Evolutionary conservation across 2,888 invertebrate species (phyloP).

Genomic region (Gari tellinella): DNA sequence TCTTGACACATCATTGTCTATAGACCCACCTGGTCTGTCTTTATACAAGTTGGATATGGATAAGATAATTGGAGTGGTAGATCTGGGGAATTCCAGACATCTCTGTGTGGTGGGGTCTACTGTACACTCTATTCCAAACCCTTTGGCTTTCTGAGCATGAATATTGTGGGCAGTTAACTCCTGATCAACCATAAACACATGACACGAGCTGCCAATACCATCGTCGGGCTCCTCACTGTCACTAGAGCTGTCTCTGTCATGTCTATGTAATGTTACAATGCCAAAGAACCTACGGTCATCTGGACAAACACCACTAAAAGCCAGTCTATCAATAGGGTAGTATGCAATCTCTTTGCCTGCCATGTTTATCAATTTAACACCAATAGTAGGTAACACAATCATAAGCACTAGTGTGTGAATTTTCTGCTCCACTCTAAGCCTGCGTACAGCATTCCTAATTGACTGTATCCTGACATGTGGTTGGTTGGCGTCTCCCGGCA

Average conservation of each 20-base stretch:
- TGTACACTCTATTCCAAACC: conserved; percentile 92
- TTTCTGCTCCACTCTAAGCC: conserved; percentile 94
- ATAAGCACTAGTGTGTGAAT: conserved; percentile 92
- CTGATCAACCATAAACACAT: conserved; percentile 97
- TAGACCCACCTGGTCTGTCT: conserved; percentile 70
- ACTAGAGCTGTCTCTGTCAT: conserved; percentile 61
- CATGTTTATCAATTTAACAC: conserved; percentile 90
- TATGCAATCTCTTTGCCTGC: conserved; percentile 92
- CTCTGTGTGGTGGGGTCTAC: conserved; percentile 83
- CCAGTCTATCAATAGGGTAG: conserved; percentile 93
- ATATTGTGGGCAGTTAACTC: conserved; percentile 92
- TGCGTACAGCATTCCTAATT: conserved; percentile 94
- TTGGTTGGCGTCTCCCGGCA: conserved; percentile 87
- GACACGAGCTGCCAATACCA: conserved; percentile 90
- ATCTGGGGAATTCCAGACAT: conserved; percentile 95
- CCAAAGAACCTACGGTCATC: conserved; percentile 97
- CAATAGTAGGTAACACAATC: conserved; percentile 91
- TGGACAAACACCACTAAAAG: conserved; percentile 94
- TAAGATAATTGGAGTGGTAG: conserved; percentile 88
- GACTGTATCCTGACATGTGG: conserved; percentile 87
- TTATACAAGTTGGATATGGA: conserved; percentile 87
- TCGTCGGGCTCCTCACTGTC: conserved; percentile 74
- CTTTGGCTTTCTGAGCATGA: conserved; percentile 92
- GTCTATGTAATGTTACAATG: conserved; percentile 89
- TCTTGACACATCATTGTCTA: conserved; percentile 77